These are phyloP conservation scores for Parotia lawesii DNA, from an alignment of 2,113 vertebrate species.

Conservation along the genomic window DNA sequence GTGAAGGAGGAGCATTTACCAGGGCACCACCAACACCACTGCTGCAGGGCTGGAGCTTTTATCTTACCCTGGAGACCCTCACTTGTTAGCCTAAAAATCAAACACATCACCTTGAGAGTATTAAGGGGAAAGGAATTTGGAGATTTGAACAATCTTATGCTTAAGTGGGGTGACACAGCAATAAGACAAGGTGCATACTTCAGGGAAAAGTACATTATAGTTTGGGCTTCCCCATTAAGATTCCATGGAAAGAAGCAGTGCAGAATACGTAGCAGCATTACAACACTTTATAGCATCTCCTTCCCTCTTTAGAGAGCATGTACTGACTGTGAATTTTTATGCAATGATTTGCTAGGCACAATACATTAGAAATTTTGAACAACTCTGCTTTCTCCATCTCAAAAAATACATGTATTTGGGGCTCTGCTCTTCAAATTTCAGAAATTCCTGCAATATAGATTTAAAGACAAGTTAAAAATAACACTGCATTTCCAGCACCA, in stretches of 20 bases:
- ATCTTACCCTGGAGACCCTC: neutral
- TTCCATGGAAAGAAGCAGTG: neutral
- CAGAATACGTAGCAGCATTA: neutral
- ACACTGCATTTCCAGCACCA: neutral
- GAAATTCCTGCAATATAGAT: neutral
- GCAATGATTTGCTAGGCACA: neutral
- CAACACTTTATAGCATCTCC: neutral
- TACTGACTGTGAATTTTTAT: neutral
- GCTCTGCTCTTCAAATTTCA: neutral
- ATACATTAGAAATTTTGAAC: neutral
- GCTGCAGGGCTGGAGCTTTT: neutral
- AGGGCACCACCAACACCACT: neutral
- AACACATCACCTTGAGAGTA: neutral
- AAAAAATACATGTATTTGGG: neutral
- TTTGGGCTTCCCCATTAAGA: neutral
- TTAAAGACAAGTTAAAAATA: constrained; percentile 6
- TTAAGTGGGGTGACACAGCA: neutral
- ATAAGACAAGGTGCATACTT: neutral
- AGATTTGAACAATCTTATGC: neutral
- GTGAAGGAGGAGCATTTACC: neutral
- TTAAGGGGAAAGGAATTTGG: neutral
- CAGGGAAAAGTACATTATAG: neutral
- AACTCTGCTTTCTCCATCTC: neutral
- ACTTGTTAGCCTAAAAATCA: neutral
- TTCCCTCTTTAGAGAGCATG: neutral